phyloP scores from a whole-genome alignment of 1,140 invertebrate genomes.

The Stegodyphus mimosarum region DNA sequence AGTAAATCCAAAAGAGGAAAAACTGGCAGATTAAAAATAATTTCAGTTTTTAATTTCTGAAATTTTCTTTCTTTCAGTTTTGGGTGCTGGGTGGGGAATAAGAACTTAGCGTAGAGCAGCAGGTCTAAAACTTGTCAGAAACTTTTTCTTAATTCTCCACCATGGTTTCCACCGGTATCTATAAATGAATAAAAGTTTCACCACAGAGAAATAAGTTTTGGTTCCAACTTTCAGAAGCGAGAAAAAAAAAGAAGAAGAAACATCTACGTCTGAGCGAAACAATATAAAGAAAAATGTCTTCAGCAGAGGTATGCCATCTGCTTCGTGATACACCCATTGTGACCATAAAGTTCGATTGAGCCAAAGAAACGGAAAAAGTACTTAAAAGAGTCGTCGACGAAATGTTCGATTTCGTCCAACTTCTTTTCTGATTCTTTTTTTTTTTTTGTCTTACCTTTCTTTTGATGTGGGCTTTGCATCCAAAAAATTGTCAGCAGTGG shows the following conservation, averaged over 20 bases:
- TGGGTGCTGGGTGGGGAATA: too few species aligned
- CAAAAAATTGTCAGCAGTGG: constrained; percentile 21
- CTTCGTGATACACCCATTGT: constrained; percentile 36
- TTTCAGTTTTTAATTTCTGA: too few species aligned
- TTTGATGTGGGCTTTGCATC: constrained; percentile 19
- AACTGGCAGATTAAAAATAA: too few species aligned
- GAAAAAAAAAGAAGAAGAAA: background rate
- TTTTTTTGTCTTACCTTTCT: too few species aligned
- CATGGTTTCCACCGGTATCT: background rate
- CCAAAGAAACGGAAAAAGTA: constrained; percentile 26
- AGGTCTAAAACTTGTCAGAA: too few species aligned
- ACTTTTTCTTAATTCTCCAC: too few species aligned
- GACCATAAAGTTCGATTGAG: constrained; percentile 33
- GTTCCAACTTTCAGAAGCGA: background rate
- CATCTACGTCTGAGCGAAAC: constrained; percentile 4
- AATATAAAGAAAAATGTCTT: constrained; percentile 50
- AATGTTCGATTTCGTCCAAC: constrained; percentile 31
- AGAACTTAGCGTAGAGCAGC: too few species aligned
- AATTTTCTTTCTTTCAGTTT: too few species aligned
- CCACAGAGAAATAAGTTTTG: constrained; percentile 8
- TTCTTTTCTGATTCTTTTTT: background rate
- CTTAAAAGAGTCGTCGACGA: constrained; percentile 13
- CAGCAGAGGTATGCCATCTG: constrained; percentile 37
- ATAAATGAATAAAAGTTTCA: constrained; percentile 17
- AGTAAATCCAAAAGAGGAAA: too few species aligned